Evolutionary conservation across 2,797 vertebrate species (phyloP), one percentile per base, ranked within the genome.

Genomic region (Anguilla marmorata): DNA sequence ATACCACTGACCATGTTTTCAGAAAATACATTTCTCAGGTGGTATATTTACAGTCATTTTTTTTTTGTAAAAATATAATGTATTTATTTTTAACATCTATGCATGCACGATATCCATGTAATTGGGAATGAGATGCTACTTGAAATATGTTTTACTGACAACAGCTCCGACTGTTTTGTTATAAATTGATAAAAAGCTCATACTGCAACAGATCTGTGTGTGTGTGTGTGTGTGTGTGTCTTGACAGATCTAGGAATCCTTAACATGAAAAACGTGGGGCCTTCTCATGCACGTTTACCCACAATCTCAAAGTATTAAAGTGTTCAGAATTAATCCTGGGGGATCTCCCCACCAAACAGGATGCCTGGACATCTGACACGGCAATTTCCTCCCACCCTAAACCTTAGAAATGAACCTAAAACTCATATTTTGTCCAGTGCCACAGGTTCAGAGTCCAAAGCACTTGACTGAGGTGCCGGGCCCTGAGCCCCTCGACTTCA

Each of bases 151-250:
- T 82, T 82, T 82, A 50, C 14, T 24, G 37, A 80, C 24, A 82
- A 24, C 19, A 50, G 41, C 21, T 82, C 79, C 37, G 16, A 24
- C 45, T 48, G 45, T 24, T 82, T 41, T 16, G 24, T 2, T 80
- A 19, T 12, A 14, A 80, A 24, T 11, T 50, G 41, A 21, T 9
- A 19, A 45, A 21, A 82, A 76, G 16, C 66, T 30, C 66, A 14
- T 30, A 41, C 45, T 24, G 41, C 27, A 50, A 90, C 87, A 88
- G 89, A 88, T 88, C 83, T 85, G 90, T 45, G 89, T 88, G 72
- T 80, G 86, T 88, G 82, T 87, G 58, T 74, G 87, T 48, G 60
- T 87, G 63, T 87, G 84, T 88, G 63, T 87, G 85, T 86, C 63
- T 27, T 45, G 84, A 41, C 86, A 86, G 2, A 72, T 19, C 21